Base-by-base conservation (phyloP, 2,888 invertebrate genomes). In the Cotesia congregata region DNA sequence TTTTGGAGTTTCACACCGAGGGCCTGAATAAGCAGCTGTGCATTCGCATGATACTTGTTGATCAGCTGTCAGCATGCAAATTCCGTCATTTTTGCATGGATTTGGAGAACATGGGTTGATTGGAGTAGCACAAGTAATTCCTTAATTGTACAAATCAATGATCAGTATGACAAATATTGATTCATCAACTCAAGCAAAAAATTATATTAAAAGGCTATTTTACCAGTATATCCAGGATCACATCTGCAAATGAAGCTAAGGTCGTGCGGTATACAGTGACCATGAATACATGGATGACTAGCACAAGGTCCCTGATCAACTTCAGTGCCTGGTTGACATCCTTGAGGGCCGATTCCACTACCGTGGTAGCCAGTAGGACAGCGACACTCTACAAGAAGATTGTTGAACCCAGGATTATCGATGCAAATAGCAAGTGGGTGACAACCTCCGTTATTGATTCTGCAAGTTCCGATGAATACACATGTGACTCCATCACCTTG, bases 71-170 rank as follows among this genome's bases (percentile, higher is more conserved):
- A 77, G 40, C 5, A 72, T 78, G 87, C 98, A 98, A 1, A 92
- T 93, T 0, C 96, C 98, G 1, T 94, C 94, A 88, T 98, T 96
- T 80, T 90, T 91, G 86, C 98, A 98, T 0, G 97, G 97, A 87
- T 93, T 93, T 4, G 92, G 91, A 1, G 87, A 85, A 86, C 98
- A 98, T 0, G 92, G 91, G 86, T 94, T 91, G 0, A 90, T 86
- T 17, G 90, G 80, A 0, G 89, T 86, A 65, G 93, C 92, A 87
- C 97, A 97, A 72, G 91, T 92, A 7, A 90, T 89, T 1, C 93
- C 93, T 85, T 71, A 17, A 75, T 17, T 71, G 12, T 6, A 50
- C 68, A 6, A 17, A 64, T 62, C 3, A 20, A 59, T 12, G 7
- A 9, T 40, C 50, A 30, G 7, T 0, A n/a, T 40, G 6, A 20